Percentiles rank a stretch among this genome's conserved stretches.
Conservation (phyloP, 2,888 invertebrate genomes). For the Sceliomorpha sp. region DNA sequence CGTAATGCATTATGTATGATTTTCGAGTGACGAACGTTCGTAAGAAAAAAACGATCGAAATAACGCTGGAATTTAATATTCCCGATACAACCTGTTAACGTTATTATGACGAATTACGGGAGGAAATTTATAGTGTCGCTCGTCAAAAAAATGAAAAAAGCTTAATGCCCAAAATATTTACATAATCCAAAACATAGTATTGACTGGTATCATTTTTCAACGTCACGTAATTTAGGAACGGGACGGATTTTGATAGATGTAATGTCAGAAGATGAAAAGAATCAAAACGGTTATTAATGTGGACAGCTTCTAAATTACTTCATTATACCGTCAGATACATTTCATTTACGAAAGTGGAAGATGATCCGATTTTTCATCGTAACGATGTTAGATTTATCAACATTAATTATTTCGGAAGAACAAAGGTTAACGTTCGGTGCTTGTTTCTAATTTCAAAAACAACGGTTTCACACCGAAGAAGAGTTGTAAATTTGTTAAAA, state of each 20-base stretch:
- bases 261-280: conserved; percentile 14
- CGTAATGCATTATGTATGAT: no score
- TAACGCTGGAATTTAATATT: no score
- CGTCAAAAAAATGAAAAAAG: not conserved
- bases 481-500: no score
- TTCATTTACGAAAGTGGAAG: conserved; percentile 1
- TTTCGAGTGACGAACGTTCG: no score
- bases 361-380: conserved; percentile 10
- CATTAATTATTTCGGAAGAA: no score
- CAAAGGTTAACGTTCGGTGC: not conserved
- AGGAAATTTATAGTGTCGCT: not conserved
- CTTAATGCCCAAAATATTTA: conserved; percentile 20
- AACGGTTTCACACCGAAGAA: no score
- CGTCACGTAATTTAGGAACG: conserved; percentile 14
- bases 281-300: conserved; percentile 10
- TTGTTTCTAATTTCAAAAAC: conserved; percentile 9
- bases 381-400: no score
- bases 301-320: conserved; percentile 11
- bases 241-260: conserved; percentile 25
- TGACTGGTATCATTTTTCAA: conserved; percentile 34
- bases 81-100: conserved; percentile 4
- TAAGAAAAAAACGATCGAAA: no score
- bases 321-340: not conserved
- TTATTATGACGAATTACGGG: conserved; percentile 9
- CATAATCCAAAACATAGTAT: conserved; percentile 32